phyloP scores from a whole-genome alignment of 2,888 invertebrate species.

The Agonopterix heracliana region DNA sequence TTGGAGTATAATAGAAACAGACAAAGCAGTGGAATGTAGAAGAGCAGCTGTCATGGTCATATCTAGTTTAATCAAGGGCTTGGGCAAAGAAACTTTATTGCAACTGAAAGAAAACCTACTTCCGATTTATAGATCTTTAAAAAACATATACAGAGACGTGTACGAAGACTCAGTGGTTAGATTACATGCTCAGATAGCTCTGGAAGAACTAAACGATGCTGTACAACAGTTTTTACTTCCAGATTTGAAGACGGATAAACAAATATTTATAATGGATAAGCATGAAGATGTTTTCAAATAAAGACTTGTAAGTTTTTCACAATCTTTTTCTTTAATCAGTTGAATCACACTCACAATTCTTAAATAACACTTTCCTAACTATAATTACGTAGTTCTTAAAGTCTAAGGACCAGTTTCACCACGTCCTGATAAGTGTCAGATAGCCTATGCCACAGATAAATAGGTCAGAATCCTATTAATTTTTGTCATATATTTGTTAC shows the following conservation, averaged over 20 bases:
- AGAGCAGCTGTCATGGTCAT: slow-evolving; percentile 88
- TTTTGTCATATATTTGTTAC: too few relatives aligned
- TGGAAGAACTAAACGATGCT: slow-evolving; percentile 84
- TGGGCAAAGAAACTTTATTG: slow-evolving; percentile 81
- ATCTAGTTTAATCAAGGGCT: slow-evolving; percentile 83
- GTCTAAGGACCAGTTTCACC: too few relatives aligned
- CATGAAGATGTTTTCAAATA: slow-evolving; percentile 21
- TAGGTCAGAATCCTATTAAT: too few relatives aligned
- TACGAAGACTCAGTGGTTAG: slow-evolving; percentile 80
- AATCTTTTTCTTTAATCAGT: slow-evolving; percentile 12
- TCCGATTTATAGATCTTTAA: slow-evolving; percentile 83
- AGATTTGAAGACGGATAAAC: slow-evolving; percentile 74
- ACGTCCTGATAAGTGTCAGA: too few relatives aligned
- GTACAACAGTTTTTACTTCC: slow-evolving; percentile 79
- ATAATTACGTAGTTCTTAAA: too few relatives aligned
- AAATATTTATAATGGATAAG: slow-evolving; percentile 56
- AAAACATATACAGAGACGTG: slow-evolving; percentile 78
- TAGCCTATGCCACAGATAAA: too few relatives aligned
- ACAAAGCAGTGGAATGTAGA: slow-evolving; percentile 83
- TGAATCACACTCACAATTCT: slow-evolving; percentile 9
- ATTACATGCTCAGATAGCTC: slow-evolving; percentile 84
- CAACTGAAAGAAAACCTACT: slow-evolving; percentile 80
- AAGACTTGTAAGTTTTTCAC: slow-evolving; percentile 15
- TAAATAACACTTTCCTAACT: too few relatives aligned
- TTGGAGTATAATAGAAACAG: slow-evolving; percentile 80